A percentile compares a stretch with the other conserved stretches of the same genome.
phyloP scores from a whole-genome alignment of 2,888 invertebrate genomes.

The Mayetiola destructor region DNA sequence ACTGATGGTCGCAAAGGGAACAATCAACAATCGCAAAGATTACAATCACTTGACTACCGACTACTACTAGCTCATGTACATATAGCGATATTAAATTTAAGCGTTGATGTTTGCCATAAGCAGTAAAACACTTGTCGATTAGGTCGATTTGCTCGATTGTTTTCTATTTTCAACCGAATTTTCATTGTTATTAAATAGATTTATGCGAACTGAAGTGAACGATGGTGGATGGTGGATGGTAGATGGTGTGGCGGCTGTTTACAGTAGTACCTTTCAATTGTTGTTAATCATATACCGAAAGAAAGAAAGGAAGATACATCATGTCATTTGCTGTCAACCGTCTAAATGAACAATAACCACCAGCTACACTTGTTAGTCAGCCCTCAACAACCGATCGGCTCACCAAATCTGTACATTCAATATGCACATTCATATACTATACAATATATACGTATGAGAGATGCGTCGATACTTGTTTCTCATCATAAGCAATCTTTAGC shows the following conservation, averaged over 20 bases:
- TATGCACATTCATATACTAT: too few species aligned
- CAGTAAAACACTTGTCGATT: slow-evolving; percentile 11
- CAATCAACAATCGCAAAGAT: neutral
- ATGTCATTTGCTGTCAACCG: slow-evolving; percentile 2
- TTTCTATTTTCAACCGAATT: neutral
- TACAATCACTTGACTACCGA: neutral
- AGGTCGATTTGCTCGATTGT: slow-evolving; percentile 2
- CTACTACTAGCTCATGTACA: neutral
- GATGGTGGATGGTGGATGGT: too few species aligned
- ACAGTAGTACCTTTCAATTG: too few species aligned
- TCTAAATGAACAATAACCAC: neutral
- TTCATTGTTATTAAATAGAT: neutral
- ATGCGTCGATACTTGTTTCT: slow-evolving; percentile 1
- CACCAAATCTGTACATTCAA: too few species aligned
- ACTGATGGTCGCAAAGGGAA: slow-evolving; percentile 5
- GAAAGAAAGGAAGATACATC: neutral
- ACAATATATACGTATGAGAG: too few species aligned
- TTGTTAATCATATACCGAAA: too few species aligned
- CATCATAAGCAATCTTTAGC: slow-evolving; percentile 10
- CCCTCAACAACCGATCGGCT: neutral
- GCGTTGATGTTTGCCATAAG: slow-evolving; percentile 1
- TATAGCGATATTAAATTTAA: neutral
- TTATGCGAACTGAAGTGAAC: too few species aligned
- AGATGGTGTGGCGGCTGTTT: too few species aligned
- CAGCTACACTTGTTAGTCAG: neutral